Evolutionary conservation across 2,797 vertebrate genomes (phyloP), one percentile per base, ranked within the genome.

Genomic region (Tadarida brasiliensis): DNA sequence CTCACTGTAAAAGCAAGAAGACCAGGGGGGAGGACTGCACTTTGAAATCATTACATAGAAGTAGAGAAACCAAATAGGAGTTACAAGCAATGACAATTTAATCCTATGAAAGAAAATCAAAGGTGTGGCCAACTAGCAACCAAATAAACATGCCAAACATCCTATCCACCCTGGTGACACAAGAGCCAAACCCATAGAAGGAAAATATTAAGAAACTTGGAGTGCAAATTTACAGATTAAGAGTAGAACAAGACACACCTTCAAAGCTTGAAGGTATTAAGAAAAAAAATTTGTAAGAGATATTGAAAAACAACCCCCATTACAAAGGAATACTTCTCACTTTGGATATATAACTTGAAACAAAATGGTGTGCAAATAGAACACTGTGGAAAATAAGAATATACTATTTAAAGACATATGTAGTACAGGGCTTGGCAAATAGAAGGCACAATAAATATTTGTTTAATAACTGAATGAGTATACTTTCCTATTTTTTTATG

Each of bases 81-180:
- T 90, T 92, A 74, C 51, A 84, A 91, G 54, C 51, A 70, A 77
- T 54, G 83, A 54, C 49, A 78, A 51, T 65, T 92, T 76, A 94
- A 49, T 87, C 91, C 22, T 67, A n/a, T 61, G 68, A 93, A 94
- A 93, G 70, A 89, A 95, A 95, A 87, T 3, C 74, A 87, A 89
- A 96, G 91, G 94, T 87, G 93, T 96, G 95, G 81, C 56, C 49
- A 35, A 17, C 51, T 83, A 80, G 80, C 59, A 96, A 92, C 93
- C 88, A 83, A 94, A 83, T 63, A 95, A 91, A 95, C 86, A 92
- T 54, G 70, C 26, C 47, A 57, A 89, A 95, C 68, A 76, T 22
- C 51, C 49, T 87, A 57, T 59, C 30, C 51, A n/a, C 67, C 73
- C 77, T 19, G 49, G 35, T 71, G 81, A 93, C 77, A 63, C 7